phyloP scores from a whole-genome alignment of 2,888 invertebrate genomes.

The Andrena fulva region DNA sequence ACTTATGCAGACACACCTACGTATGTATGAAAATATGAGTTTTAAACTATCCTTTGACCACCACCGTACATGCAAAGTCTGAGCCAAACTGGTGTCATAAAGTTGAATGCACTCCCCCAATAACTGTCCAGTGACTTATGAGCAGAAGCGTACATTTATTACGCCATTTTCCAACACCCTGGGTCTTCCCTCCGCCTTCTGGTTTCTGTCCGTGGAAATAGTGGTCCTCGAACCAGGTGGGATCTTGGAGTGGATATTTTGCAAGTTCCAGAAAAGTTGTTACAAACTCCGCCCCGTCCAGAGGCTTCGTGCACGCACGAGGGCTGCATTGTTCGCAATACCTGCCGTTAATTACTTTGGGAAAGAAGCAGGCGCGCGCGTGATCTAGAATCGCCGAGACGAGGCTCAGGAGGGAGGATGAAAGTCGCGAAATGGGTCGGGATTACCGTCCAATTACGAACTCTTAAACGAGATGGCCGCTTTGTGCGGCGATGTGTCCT shows the following conservation, averaged over 20 bases:
- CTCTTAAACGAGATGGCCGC: constrained; percentile 41
- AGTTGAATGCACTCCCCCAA: too few species aligned
- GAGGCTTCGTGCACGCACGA: background rate
- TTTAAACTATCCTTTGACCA: too few species aligned
- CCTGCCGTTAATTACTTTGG: constrained; percentile 13
- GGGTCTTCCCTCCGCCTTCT: background rate
- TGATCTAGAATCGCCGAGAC: constrained; percentile 11
- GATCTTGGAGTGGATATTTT: constrained; percentile 21
- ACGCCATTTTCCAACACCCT: background rate
- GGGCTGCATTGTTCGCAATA: background rate
- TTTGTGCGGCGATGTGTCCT: constrained; percentile 26
- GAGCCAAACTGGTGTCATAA: too few species aligned
- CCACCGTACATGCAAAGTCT: too few species aligned
- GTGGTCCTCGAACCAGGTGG: background rate
- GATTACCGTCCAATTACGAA: constrained; percentile 60
- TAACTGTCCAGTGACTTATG: too few species aligned
- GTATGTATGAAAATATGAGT: too few species aligned
- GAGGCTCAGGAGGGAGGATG: background rate
- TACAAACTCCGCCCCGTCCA: background rate
- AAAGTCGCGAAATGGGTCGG: constrained; percentile 27
- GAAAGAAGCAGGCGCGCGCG: background rate
- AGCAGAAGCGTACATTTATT: constrained; percentile 13
- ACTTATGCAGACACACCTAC: too few species aligned
- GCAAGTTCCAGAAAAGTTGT: constrained; percentile 2
- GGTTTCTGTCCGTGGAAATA: background rate